phyloP scores from a whole-genome alignment of 2,797 vertebrate species.

The Enteromius treurensis region DNA sequence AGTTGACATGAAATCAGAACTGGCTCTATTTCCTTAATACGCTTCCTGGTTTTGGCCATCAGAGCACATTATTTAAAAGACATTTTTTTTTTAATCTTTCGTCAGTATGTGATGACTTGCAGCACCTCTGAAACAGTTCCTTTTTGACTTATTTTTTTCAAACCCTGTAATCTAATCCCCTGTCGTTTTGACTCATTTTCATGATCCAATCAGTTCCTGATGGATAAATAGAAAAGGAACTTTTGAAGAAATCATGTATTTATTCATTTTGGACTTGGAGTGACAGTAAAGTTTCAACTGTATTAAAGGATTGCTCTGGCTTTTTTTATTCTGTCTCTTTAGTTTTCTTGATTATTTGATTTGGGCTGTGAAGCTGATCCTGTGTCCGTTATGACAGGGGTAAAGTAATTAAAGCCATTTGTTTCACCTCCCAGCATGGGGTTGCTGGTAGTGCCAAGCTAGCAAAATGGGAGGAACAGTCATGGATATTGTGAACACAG shows the following conservation, averaged over 20 bases:
- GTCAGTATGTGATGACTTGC: background rate
- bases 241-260: background rate
- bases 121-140: background rate
- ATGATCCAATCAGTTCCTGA: background rate
- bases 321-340: background rate
- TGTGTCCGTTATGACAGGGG: conserved; percentile 1
- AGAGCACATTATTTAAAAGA: background rate
- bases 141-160: background rate
- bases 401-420: conserved; percentile 27
- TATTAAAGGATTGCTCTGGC: background rate
- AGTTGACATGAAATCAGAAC: background rate
- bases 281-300: background rate
- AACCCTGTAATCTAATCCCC: background rate
- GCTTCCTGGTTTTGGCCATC: background rate
- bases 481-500: background rate
- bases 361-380: background rate
- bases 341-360: conserved; percentile 9
- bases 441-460: background rate
- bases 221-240: background rate
- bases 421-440: background rate
- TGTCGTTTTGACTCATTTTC: background rate
- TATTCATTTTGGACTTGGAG: background rate
- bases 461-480: background rate
- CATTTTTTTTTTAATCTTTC: background rate
- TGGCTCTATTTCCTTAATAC: background rate